phyloP scores from a whole-genome alignment of 2,888 invertebrate genomes.

The Drosophila parthenogenetica region DNA sequence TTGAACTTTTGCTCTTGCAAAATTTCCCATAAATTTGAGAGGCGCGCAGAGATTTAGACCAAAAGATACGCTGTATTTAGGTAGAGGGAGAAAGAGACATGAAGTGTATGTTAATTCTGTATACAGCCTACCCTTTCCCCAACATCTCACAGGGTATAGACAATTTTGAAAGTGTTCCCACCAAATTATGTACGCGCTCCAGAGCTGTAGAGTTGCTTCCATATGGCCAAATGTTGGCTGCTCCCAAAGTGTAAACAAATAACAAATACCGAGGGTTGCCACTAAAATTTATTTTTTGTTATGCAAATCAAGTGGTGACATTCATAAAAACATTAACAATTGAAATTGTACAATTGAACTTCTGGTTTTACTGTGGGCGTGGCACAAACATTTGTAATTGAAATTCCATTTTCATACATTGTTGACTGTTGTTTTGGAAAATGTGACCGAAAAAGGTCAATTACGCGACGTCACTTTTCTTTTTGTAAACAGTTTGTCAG shows the following conservation, averaged over 20 bases:
- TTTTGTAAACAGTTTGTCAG: slow-evolving; percentile 32
- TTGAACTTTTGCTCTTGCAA: slow-evolving; percentile 46
- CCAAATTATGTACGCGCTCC: slow-evolving; percentile 50
- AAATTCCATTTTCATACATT: slow-evolving; percentile 47
- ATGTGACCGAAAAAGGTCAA: slow-evolving; percentile 71
- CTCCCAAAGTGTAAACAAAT: slow-evolving; percentile 57
- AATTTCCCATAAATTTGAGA: slow-evolving; percentile 53
- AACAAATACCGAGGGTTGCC: slow-evolving; percentile 13
- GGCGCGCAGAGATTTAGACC: background rate
- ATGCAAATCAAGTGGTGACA: slow-evolving; percentile 71
- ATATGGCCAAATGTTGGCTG: slow-evolving; percentile 55
- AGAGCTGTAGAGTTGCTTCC: slow-evolving; percentile 53
- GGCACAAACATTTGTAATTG: slow-evolving; percentile 36
- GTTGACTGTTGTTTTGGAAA: slow-evolving; percentile 42
- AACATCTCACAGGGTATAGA: background rate
- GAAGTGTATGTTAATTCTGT: too few species aligned
- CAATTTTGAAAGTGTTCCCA: slow-evolving; percentile 40
- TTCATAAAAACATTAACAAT: slow-evolving; percentile 50
- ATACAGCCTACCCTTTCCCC: too few species aligned
- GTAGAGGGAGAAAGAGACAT: background rate
- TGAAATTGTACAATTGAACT: slow-evolving; percentile 45
- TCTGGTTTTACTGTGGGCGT: slow-evolving; percentile 52
- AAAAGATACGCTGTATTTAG: background rate
- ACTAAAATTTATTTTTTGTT: slow-evolving; percentile 52
- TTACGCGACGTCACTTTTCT: slow-evolving; percentile 61